Evolutionary conservation across 2,888 invertebrate genomes (phyloP).

Genomic region (Uropetala carovei): DNA sequence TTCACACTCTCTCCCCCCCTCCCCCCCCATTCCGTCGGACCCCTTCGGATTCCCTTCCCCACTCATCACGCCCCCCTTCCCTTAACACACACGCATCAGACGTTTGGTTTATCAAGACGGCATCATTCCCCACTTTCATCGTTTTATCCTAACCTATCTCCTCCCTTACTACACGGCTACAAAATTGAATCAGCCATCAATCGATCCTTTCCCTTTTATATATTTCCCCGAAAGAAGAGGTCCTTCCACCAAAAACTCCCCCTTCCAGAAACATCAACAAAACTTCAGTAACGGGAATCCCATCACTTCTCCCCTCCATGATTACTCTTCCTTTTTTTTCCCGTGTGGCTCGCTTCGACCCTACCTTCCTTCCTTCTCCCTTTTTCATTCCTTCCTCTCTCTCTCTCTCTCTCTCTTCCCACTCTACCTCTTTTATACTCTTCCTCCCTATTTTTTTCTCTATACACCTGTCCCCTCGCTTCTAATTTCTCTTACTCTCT

Average conservation of each 20-base stretch:
- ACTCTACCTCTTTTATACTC: too few relatives aligned
- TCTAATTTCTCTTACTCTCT: too few relatives aligned
- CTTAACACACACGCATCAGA: not conserved
- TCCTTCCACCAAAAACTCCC: not conserved
- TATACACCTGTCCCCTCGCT: too few relatives aligned
- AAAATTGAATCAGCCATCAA: not conserved
- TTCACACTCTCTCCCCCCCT: too few relatives aligned
- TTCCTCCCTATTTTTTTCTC: too few relatives aligned
- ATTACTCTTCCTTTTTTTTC: not conserved
- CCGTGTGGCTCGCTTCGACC: not conserved
- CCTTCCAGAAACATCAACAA: not conserved
- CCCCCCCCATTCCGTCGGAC: too few relatives aligned
- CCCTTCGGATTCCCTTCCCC: too few relatives aligned
- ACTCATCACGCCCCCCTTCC: not conserved
- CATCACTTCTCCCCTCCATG: not conserved
- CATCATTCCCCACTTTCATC: not conserved
- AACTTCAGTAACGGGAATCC: not conserved
- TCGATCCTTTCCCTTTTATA: not conserved
- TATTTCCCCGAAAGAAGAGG: not conserved
- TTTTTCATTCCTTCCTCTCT: not conserved
- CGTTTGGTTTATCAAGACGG: slow-evolving; percentile 26
- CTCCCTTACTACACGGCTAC: not conserved
- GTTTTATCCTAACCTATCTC: too few relatives aligned
- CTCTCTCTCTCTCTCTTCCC: not conserved
- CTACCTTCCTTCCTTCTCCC: not conserved